A percentile compares a stretch with the other conserved stretches of the same genome.
Evolutionary conservation across 2,797 vertebrate genomes (phyloP).

Genomic region (Garrulus glandarius): DNA sequence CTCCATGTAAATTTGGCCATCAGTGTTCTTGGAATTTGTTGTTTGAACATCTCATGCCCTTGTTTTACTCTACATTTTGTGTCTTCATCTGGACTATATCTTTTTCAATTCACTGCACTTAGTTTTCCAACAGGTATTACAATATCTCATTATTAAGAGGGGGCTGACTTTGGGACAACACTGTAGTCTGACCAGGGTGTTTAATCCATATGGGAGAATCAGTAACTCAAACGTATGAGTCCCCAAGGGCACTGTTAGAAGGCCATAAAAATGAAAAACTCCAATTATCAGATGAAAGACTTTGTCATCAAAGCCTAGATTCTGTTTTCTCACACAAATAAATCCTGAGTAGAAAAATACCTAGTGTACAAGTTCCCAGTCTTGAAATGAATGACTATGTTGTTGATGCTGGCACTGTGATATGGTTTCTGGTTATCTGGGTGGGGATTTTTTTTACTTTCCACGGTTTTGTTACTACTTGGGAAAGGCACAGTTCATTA

Average conservation of each 20-base stretch:
- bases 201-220: background rate
- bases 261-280: background rate
- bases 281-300: background rate
- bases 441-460: background rate
- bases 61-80: background rate
- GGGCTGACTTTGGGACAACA: background rate
- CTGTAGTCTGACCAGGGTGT: background rate
- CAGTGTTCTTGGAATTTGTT: background rate
- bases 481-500: background rate
- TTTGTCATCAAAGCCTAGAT: background rate
- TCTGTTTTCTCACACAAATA: background rate
- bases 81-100: background rate
- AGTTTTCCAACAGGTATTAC: background rate
- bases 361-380: background rate
- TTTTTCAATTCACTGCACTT: background rate
- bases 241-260: background rate
- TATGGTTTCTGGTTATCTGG: background rate
- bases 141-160: background rate
- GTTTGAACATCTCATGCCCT: background rate
- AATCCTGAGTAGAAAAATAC: background rate
- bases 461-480: background rate
- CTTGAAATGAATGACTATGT: background rate
- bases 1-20: background rate
- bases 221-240: fast-evolving
- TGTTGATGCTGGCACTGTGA: background rate